These are phyloP conservation scores for Cheilosia vernalis DNA, from an alignment of 2,888 invertebrate species.

Conservation along the genomic window DNA sequence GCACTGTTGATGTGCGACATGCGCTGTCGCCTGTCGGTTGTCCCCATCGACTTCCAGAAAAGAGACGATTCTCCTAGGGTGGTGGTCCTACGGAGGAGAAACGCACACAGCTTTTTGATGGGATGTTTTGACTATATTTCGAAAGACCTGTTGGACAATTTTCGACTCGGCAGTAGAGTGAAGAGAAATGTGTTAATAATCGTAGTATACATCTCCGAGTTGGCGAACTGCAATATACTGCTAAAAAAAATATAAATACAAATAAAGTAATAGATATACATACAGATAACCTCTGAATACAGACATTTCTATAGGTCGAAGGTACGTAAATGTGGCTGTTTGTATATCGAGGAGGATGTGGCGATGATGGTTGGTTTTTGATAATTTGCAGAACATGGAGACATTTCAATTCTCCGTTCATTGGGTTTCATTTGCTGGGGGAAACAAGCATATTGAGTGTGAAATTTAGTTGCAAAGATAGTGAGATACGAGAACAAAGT, in stretches of 20 bases:
- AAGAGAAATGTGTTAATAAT: conserved; percentile 62
- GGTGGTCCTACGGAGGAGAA: conserved; percentile 25
- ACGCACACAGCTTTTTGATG: conserved; percentile 52
- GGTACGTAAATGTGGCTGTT: conserved; percentile 27
- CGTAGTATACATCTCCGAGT: conserved; percentile 30
- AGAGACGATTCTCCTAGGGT: background rate
- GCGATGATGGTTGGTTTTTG: conserved; percentile 39
- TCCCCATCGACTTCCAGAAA: conserved; percentile 36
- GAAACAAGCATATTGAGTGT: conserved; percentile 21
- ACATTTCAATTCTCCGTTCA: conserved; percentile 57
- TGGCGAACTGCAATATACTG: conserved; percentile 38
- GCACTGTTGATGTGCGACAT: conserved; percentile 59
- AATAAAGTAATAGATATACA: conserved; percentile 3
- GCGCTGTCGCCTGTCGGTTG: conserved; percentile 35
- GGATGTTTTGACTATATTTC: conserved; percentile 71
- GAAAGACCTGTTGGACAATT: conserved; percentile 71
- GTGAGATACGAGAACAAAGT: conserved; percentile 36
- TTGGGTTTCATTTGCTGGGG: conserved; percentile 23
- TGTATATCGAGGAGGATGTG: background rate
- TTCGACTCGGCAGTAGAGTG: conserved; percentile 27
- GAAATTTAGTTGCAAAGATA: conserved; percentile 31
- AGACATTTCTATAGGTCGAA: conserved; percentile 1
- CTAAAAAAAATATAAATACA: conserved; percentile 16
- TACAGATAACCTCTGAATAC: background rate
- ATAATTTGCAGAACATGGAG: conserved; percentile 33